phyloP scores from a whole-genome alignment of 2,888 invertebrate genomes.

The Polyploca ridens region DNA sequence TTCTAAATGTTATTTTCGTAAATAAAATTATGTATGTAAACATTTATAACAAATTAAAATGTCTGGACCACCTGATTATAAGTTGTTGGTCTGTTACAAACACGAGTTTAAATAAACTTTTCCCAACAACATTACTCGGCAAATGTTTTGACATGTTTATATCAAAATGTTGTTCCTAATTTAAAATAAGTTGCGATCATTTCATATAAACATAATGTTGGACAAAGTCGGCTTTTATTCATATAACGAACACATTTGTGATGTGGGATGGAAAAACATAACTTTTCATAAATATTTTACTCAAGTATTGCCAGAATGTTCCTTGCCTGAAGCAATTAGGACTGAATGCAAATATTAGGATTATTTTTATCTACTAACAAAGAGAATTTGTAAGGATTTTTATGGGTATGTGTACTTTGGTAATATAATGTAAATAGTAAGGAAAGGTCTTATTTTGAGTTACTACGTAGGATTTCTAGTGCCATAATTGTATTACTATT shows the following conservation, averaged over 20 bases:
- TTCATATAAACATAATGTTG: not conserved
- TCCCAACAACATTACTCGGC: not conserved
- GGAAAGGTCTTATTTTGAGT: not conserved
- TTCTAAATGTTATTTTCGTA: too few relatives aligned
- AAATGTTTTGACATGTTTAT: not conserved
- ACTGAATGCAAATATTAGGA: not conserved
- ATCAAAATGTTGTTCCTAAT: not conserved
- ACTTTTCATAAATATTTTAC: not conserved
- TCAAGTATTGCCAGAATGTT: not conserved
- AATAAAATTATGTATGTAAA: too few relatives aligned
- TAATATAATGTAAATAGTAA: not conserved
- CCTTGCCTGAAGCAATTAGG: not conserved
- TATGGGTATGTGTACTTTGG: not conserved
- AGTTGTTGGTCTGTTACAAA: not conserved
- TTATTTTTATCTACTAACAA: not conserved
- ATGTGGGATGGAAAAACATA: too few relatives aligned
- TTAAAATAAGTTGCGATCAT: not conserved
- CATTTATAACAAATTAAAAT: not conserved
- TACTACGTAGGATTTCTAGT: too few relatives aligned
- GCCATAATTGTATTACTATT: too few relatives aligned
- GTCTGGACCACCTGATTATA: not conserved
- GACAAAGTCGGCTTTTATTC: not conserved
- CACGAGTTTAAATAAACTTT: not conserved
- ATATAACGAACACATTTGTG: not conserved
- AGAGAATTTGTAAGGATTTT: not conserved